phyloP scores from a whole-genome alignment of 2,797 vertebrate species.

The Cetoscarus ocellatus region DNA sequence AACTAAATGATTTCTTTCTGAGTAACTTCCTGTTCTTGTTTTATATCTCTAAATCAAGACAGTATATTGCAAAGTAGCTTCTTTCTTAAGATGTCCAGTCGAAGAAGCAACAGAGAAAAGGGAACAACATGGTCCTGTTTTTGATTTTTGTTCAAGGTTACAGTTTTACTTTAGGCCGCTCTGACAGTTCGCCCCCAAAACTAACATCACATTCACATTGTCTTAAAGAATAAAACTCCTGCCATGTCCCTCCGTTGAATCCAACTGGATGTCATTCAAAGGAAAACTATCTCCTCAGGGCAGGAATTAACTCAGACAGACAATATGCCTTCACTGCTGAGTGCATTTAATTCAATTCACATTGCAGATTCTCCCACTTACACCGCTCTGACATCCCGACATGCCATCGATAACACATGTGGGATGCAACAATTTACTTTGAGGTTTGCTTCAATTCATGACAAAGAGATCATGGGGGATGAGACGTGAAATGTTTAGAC shows the following conservation, averaged over 20 bases:
- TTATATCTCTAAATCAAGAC: no score
- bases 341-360: slow-evolving; percentile 63
- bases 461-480: slow-evolving; percentile 58
- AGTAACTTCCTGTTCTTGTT: no score
- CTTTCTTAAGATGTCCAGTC: no score
- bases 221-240: slow-evolving; percentile 47
- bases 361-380: slow-evolving; percentile 48
- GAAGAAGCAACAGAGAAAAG: no score
- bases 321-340: slow-evolving; percentile 52
- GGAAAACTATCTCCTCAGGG: slow-evolving; percentile 60
- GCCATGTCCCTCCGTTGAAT: slow-evolving; percentile 47
- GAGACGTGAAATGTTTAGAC: slow-evolving; percentile 71
- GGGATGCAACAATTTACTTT: slow-evolving; percentile 57
- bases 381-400: slow-evolving; percentile 47
- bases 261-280: slow-evolving; percentile 67
- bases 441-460: slow-evolving; percentile 66
- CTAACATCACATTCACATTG: slow-evolving; percentile 34
- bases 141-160: slow-evolving; percentile 29
- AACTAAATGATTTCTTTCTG: no score
- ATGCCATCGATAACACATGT: slow-evolving; percentile 40
- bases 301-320: slow-evolving; percentile 67
- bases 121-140: slow-evolving; percentile 5
- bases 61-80: no score
- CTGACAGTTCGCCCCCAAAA: slow-evolving; percentile 27
- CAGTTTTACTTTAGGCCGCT: neutral